phyloP scores from a whole-genome alignment of 2,113 vertebrate species.

The Gila orcuttii region DNA sequence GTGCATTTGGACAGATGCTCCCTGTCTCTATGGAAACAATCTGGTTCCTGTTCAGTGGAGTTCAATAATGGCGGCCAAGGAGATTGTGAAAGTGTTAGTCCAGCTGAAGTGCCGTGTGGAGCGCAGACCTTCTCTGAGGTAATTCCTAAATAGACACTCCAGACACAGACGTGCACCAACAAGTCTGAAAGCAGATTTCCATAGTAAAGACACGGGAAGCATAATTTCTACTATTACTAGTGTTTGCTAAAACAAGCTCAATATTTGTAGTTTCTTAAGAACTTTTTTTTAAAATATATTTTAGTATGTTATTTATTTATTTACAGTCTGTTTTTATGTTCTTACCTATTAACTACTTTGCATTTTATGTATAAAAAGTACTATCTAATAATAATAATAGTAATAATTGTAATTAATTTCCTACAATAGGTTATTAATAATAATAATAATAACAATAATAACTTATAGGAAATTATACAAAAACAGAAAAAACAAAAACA shows the following conservation, averaged over 20 bases:
- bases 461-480: too few relatives aligned
- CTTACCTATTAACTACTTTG: not conserved
- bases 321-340: not conserved
- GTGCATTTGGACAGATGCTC: slow-evolving; percentile 41
- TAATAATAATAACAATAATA: too few relatives aligned
- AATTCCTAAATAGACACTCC: slow-evolving; percentile 1
- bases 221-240: not conserved
- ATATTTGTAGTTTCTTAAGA: not conserved
- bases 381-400: not conserved
- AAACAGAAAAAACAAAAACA: too few relatives aligned
- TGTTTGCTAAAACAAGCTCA: not conserved
- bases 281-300: not conserved
- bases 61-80: slow-evolving; percentile 7
- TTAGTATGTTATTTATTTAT: not conserved
- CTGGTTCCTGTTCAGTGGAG: slow-evolving; percentile 12
- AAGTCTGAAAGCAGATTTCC: not conserved
- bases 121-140: not conserved
- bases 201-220: not conserved
- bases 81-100: not conserved
- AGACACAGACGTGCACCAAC: not conserved
- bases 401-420: too few relatives aligned
- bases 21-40: slow-evolving; percentile 47
- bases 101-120: not conserved
- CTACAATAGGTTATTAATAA: too few relatives aligned
- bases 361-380: not conserved